These are phyloP conservation scores for Enteromius trimaculatus DNA, from an alignment of 2,797 vertebrate genomes.

Conservation along the genomic window DNA sequence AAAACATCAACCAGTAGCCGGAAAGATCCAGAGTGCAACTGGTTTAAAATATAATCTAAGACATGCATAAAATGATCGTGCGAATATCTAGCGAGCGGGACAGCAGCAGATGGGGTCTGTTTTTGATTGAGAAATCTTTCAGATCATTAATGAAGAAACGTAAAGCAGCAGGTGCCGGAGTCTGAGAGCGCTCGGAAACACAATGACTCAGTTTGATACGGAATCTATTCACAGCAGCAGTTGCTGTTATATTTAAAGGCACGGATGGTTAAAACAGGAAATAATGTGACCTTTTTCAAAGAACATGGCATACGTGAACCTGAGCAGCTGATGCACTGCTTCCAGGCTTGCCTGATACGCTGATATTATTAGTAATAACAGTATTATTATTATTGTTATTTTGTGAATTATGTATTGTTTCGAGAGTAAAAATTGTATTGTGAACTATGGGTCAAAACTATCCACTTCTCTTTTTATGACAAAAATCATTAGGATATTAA, in stretches of 20 bases:
- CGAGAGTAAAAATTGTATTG: too few relatives aligned
- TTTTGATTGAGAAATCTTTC: background rate
- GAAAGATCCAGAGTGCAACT: background rate
- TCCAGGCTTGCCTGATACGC: too few relatives aligned
- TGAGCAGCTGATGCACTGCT: background rate
- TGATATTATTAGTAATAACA: too few relatives aligned
- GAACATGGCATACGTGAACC: background rate
- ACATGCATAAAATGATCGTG: background rate
- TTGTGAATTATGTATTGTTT: too few relatives aligned
- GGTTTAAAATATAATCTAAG: background rate
- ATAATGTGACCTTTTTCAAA: background rate
- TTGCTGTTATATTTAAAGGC: constrained; percentile 16
- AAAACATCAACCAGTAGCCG: background rate
- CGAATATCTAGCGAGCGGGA: background rate
- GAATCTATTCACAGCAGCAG: background rate
- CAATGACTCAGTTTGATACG: background rate
- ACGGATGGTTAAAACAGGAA: constrained; percentile 14
- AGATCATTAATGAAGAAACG: background rate
- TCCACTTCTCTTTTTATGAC: too few relatives aligned
- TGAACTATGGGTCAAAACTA: too few relatives aligned
- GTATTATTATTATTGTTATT: too few relatives aligned
- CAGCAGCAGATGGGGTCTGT: background rate
- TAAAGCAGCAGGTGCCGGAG: background rate
- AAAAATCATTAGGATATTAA: too few relatives aligned
- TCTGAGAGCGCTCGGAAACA: background rate